Conservation (phyloP, 1,140 invertebrate genomes). For the Trichomalopsis sarcophagae region DNA sequence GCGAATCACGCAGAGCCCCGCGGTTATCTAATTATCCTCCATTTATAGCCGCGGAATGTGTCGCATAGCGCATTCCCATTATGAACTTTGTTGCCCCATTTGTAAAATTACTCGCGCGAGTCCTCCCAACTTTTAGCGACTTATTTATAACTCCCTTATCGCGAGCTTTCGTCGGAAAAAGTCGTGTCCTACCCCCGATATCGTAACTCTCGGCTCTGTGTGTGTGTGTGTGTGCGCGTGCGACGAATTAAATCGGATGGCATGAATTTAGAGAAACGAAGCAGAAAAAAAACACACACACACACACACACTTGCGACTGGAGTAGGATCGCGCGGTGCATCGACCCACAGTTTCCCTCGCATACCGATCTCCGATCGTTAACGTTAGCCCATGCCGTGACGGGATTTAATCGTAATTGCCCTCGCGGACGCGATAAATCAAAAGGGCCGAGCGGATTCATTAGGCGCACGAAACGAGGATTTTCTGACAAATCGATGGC, state of each 20-base stretch:
- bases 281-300: too few species aligned
- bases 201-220: neutral
- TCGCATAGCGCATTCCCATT: neutral
- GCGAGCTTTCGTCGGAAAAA: neutral
- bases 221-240: too few species aligned
- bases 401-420: constrained; percentile 61
- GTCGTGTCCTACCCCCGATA: neutral
- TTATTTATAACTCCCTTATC: constrained; percentile 15
- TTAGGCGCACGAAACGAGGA: neutral
- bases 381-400: constrained; percentile 17
- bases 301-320: neutral
- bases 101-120: neutral
- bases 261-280: neutral
- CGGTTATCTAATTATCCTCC: neutral
- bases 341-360: neutral
- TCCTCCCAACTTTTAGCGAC: constrained; percentile 6
- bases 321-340: neutral
- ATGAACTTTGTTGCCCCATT: neutral
- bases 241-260: neutral
- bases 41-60: neutral
- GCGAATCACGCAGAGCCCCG: too few species aligned
- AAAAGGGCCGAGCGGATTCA: constrained; percentile 55
- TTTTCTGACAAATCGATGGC: neutral
- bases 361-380: neutral
- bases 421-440: constrained; percentile 63